Percentiles rank a stretch among this genome's conserved stretches.
These are phyloP conservation scores for Acleris emargana DNA, from an alignment of 2,888 invertebrate species.

Conservation along the genomic window DNA sequence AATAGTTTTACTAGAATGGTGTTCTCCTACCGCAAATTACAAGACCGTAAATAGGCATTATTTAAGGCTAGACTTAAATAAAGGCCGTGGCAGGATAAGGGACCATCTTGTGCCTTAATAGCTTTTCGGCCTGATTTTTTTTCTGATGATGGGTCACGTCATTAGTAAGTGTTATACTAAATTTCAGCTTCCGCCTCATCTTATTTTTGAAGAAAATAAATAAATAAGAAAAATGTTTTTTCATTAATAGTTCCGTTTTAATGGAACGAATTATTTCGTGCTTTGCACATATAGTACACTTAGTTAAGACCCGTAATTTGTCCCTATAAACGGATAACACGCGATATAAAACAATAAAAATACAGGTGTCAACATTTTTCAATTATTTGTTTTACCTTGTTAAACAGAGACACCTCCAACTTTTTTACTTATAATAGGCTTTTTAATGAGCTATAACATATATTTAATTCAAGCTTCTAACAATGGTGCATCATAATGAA, in stretches of 20 bases:
- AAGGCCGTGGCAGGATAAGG: conserved; percentile 20
- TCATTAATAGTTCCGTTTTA: not conserved
- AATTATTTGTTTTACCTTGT: no score
- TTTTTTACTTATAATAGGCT: no score
- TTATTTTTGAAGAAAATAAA: conserved; percentile 5
- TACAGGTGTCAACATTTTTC: not conserved
- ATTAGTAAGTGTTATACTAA: conserved; percentile 6
- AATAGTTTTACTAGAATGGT: conserved; percentile 70
- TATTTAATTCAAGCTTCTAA: conserved; percentile 10
- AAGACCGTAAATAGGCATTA: conserved; percentile 64
- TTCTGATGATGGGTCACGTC: not conserved
- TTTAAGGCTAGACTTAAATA: conserved; percentile 61
- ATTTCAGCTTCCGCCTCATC: conserved; percentile 6
- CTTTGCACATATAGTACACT: conserved; percentile 7
- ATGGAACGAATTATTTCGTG: conserved; percentile 1
- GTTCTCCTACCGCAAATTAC: conserved; percentile 53
- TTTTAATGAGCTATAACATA: no score
- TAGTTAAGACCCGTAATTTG: not conserved
- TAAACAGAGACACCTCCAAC: conserved; percentile 1
- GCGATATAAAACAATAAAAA: not conserved
- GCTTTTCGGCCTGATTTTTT: not conserved
- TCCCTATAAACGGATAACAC: not conserved
- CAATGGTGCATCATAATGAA: conserved; percentile 4
- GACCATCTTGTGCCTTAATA: conserved; percentile 14
- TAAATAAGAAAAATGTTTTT: not conserved